phyloP scores from a whole-genome alignment of 2,888 invertebrate species.

The Argynnis bischoffii region DNA sequence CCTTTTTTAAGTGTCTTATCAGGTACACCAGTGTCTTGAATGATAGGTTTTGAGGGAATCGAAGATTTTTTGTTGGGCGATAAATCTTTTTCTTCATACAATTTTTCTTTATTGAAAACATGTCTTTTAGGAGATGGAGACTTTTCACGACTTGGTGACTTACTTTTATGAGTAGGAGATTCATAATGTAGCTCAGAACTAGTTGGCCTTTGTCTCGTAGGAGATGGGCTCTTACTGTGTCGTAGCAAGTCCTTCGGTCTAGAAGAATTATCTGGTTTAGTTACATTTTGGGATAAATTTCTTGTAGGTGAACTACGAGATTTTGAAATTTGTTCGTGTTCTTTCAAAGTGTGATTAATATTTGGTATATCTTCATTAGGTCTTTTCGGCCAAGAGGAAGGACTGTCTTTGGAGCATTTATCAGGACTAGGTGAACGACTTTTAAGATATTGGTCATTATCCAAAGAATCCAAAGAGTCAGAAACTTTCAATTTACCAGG shows the following conservation, averaged over 20 bases:
- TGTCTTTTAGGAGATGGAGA: conserved; percentile 48
- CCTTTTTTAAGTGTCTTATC: not conserved
- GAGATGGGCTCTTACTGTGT: conserved; percentile 18
- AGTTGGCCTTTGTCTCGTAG: not conserved
- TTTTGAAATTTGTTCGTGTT: conserved; percentile 7
- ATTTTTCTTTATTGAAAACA: conserved; percentile 19
- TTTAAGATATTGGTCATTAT: not conserved
- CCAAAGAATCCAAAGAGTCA: not conserved
- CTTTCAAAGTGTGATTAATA: not conserved
- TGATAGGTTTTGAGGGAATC: not conserved
- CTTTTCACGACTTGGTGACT: conserved; percentile 41
- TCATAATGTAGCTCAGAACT: conserved; percentile 8
- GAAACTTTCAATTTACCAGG: not conserved
- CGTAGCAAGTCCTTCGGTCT: not conserved
- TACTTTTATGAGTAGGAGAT: not conserved
- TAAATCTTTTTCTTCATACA: not conserved
- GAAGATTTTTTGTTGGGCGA: not conserved
- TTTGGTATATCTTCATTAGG: conserved; percentile 14
- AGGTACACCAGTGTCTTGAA: conserved; percentile 5
- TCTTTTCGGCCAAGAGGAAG: conserved; percentile 12
- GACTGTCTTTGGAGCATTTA: conserved; percentile 12
- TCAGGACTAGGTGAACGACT: conserved; percentile 26
- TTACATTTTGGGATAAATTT: not conserved
- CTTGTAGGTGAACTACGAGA: conserved; percentile 16
- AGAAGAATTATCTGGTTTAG: not conserved